Percentiles rank a stretch among this genome's conserved stretches.
These are phyloP conservation scores for Rhorus exstirpatorius DNA, from an alignment of 2,888 invertebrate genomes.

Conservation along the genomic window DNA sequence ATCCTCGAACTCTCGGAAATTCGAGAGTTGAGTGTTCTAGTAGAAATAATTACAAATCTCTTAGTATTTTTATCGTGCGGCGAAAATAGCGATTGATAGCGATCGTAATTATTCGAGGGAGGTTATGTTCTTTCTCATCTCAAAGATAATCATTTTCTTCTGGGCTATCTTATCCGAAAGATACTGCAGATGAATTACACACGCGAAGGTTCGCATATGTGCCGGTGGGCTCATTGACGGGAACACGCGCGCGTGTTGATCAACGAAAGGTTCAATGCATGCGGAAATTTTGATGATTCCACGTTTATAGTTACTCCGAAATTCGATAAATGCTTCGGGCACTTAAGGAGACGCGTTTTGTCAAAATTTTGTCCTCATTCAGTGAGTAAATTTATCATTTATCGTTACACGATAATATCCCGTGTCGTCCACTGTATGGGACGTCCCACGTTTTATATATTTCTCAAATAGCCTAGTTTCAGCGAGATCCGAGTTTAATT, in stretches of 20 bases:
- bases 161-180: too few species aligned
- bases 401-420: too few species aligned
- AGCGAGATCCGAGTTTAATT: slow-evolving; percentile 30
- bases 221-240: too few species aligned
- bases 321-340: slow-evolving; percentile 73
- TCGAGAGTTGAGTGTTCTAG: slow-evolving; percentile 7
- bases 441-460: too few species aligned
- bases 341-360: slow-evolving; percentile 61
- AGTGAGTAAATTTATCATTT: slow-evolving; percentile 72
- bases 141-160: background rate
- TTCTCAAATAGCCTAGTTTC: slow-evolving; percentile 47
- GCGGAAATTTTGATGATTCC: background rate
- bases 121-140: background rate
- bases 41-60: slow-evolving; percentile 6
- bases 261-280: too few species aligned
- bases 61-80: slow-evolving; percentile 22
- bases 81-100: background rate
- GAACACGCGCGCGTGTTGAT: too few species aligned
- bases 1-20: background rate
- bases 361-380: slow-evolving; percentile 68
- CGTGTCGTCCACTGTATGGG: too few species aligned
- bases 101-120: background rate
- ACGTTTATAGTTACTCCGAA: background rate
- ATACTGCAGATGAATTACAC: too few species aligned
- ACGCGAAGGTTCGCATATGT: too few species aligned